Base-by-base conservation (phyloP, 2,113 vertebrate species). In the Chamaetylas fuelleborni region DNA sequence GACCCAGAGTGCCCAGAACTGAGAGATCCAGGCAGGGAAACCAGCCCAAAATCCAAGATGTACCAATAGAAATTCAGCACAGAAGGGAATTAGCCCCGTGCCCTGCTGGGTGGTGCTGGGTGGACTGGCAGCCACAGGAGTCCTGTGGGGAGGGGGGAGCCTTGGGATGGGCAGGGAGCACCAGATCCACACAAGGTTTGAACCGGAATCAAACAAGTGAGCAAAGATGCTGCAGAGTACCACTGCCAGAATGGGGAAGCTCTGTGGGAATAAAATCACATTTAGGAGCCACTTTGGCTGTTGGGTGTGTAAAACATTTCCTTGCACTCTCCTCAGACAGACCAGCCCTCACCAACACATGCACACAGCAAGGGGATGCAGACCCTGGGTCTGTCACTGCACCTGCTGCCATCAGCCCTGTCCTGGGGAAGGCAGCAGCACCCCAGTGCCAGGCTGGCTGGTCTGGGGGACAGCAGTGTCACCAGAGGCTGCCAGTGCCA, bases 401-500 rank as follows among this genome's bases (percentile, higher is more conserved):
- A 0, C 43, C 7, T 4, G 62, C 34, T 61, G n/a, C 40, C 57
- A 4, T 4, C 40, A 17, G 24, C 53, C 9, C 33, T 8, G 28
- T 16, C 42, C 64, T 7, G 38, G 48, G 56, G 33, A 14, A 18
- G 58, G 58, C 76, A 4, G 2, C 5, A 17, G 20, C 48, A 13
- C 3, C n/a, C 38, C 40, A 2, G 8, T 12, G 3, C 0, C 7
- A 15, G 54, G 34, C 69, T n/a, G 33, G 42, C 34, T 5, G 45
- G 4, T 1, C 54, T 3, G 7, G 34, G 29, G 38, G 56, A 65
- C 34, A 5, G 71, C 42, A 15, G 56, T 0, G 3, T 26, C 76
- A 4, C 3, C 5, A 17, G n/a, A 3, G 50, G 20, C 43, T 9
- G 3, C 36, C 40, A 2, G 8, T 10, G 3, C 0, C 7, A 15